Conservation (phyloP, 1,140 invertebrate genomes). For the Trialeurodes vaporariorum region DNA sequence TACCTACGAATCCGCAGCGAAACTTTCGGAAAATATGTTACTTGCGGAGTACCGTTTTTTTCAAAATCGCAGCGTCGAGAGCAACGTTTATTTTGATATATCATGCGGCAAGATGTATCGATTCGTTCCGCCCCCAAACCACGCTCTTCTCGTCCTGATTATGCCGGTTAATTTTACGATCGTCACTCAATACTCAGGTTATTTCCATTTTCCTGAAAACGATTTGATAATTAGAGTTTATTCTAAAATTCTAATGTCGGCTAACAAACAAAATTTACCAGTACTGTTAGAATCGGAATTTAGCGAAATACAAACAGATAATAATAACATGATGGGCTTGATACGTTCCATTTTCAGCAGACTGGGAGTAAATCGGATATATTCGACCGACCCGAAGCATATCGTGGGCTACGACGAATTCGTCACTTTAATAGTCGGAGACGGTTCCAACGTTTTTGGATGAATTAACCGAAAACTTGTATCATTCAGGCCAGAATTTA, state of each 20-base stretch:
- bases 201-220: not conserved
- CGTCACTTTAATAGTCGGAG: not conserved
- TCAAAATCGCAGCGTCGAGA: not conserved
- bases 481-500: not conserved
- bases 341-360: not conserved
- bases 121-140: not conserved
- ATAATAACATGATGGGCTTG: not conserved
- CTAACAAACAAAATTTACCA: not conserved
- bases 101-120: not conserved
- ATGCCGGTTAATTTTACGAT: not conserved
- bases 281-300: not conserved
- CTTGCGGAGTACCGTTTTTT: not conserved
- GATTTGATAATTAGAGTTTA: not conserved
- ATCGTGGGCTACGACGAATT: not conserved
- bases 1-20: not conserved
- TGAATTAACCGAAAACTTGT: not conserved
- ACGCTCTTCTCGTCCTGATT: not conserved
- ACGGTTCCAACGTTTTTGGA: not conserved
- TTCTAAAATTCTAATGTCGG: not conserved
- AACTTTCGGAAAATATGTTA: not conserved
- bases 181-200: not conserved
- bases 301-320: not conserved
- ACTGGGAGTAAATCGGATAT: not conserved
- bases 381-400: not conserved
- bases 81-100: not conserved